Percentiles rank a stretch among this genome's conserved stretches.
These are phyloP conservation scores for Lasioglossum zephyrum DNA, from an alignment of 2,888 invertebrate genomes.

Conservation along the genomic window DNA sequence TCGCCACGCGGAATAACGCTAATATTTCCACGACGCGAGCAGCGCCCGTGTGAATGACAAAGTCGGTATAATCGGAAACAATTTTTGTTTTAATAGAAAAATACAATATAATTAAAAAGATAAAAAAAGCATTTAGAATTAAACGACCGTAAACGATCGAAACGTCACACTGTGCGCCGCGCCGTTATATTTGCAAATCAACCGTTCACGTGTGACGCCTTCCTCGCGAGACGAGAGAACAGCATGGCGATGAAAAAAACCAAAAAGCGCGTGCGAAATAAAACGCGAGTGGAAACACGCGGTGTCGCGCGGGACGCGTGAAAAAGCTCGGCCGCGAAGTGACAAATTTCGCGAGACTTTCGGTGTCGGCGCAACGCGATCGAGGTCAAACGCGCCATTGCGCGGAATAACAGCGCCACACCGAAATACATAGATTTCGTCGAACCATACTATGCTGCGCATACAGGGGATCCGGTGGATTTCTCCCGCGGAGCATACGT, in stretches of 20 bases:
- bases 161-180: too few relatives aligned
- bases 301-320: neutral
- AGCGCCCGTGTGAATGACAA: too few relatives aligned
- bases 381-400: slow-evolving; percentile 12
- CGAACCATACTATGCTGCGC: neutral
- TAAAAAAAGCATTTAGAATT: too few relatives aligned
- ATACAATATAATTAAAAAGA: too few relatives aligned
- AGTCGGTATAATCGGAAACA: neutral
- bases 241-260: neutral
- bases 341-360: slow-evolving; percentile 22
- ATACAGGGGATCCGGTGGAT: slow-evolving; percentile 29
- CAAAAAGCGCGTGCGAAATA: neutral
- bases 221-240: neutral
- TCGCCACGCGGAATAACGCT: neutral
- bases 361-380: neutral
- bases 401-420: neutral
- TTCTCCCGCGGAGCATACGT: slow-evolving; percentile 42
- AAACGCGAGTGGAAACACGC: neutral
- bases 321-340: neutral
- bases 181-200: neutral
- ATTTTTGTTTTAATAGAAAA: too few relatives aligned
- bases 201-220: neutral
- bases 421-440: slow-evolving; percentile 5
- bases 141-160: too few relatives aligned
- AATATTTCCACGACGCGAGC: neutral